A percentile compares a stretch with the other conserved stretches of the same genome.
These are phyloP conservation scores for Aphidoletes aphidimyza DNA, from an alignment of 2,888 invertebrate genomes.

Conservation along the genomic window DNA sequence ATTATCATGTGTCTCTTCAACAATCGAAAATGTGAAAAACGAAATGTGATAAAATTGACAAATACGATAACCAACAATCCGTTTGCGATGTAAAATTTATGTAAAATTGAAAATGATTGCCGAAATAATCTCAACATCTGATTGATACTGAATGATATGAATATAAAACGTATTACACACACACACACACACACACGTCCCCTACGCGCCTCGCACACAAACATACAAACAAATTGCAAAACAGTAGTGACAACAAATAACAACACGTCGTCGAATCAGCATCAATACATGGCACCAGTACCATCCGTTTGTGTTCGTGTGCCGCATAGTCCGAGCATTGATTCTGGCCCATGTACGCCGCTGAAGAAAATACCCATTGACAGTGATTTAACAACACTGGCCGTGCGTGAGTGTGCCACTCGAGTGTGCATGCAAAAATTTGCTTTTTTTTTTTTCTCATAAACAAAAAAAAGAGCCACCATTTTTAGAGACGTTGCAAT, in stretches of 20 bases:
- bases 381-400: slow-evolving; percentile 67
- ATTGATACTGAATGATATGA: no score
- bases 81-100: no score
- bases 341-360: slow-evolving; percentile 64
- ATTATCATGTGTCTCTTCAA: no score
- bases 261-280: slow-evolving; percentile 61
- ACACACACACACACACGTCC: no score
- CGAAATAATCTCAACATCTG: no score
- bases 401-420: slow-evolving; percentile 67
- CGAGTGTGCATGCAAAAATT: slow-evolving; percentile 55
- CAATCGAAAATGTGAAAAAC: neutral
- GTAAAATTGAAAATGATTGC: no score
- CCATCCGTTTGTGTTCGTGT: slow-evolving; percentile 68
- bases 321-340: slow-evolving; percentile 66
- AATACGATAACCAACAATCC: no score
- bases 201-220: no score
- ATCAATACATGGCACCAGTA: slow-evolving; percentile 63
- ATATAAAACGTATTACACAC: neutral
- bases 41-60: neutral
- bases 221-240: neutral
- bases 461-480: neutral
- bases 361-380: slow-evolving; percentile 67
- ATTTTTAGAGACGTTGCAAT: no score
- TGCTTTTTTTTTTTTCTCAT: no score
- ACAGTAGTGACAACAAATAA: slow-evolving; percentile 60